A percentile compares a stretch with the other conserved stretches of the same genome.
phyloP scores from a whole-genome alignment of 2,797 vertebrate genomes.

The Fistularia tabacaria region DNA sequence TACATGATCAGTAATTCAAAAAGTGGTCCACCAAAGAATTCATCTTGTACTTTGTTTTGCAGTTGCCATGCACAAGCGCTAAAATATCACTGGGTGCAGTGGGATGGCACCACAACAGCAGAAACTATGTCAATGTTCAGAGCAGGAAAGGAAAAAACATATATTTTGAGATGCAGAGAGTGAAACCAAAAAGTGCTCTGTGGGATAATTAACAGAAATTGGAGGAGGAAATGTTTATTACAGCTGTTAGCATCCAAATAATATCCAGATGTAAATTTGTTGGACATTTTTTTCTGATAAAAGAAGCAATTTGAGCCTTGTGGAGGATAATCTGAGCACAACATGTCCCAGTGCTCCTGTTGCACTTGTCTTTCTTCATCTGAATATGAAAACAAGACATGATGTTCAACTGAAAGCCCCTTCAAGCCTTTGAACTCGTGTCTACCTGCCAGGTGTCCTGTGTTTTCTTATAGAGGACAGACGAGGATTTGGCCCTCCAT shows the following conservation, averaged over 20 bases:
- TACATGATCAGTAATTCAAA: constrained; percentile 86
- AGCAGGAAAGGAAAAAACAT: constrained; percentile 59
- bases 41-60: constrained; percentile 77
- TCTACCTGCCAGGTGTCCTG: constrained; percentile 66
- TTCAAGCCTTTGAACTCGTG: constrained; percentile 52
- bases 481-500: constrained; percentile 50
- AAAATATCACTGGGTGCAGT: constrained; percentile 73
- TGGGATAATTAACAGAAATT: constrained; percentile 68
- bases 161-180: constrained; percentile 69
- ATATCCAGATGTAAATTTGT: constrained; percentile 64
- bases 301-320: constrained; percentile 43
- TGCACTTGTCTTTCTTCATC: constrained; percentile 56
- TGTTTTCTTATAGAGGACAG: constrained; percentile 44
- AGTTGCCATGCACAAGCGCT: constrained; percentile 83
- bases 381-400: constrained; percentile 31
- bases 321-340: constrained; percentile 45
- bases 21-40: constrained; percentile 80
- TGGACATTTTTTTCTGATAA: constrained; percentile 32
- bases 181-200: constrained; percentile 61
- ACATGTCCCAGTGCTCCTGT: constrained; percentile 53
- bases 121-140: constrained; percentile 64
- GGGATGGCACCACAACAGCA: constrained; percentile 65
- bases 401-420: constrained; percentile 37
- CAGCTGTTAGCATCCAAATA: constrained; percentile 31
- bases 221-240: constrained; percentile 60